Evolutionary conservation across 2,797 vertebrate species (phyloP), one percentile per base, ranked within the genome.

Genomic region (Siniperca scherzeri): DNA sequence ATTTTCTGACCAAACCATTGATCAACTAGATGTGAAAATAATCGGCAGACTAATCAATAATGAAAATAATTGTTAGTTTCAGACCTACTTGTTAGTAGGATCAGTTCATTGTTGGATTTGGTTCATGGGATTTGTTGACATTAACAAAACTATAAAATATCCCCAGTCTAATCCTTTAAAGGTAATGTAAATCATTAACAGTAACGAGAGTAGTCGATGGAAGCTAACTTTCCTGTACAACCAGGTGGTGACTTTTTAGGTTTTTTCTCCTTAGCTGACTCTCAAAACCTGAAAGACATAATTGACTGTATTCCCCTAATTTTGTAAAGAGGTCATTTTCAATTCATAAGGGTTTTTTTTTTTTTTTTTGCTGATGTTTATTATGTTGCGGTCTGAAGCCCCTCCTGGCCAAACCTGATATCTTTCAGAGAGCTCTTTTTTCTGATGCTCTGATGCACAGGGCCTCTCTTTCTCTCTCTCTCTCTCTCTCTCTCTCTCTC

Each of bases 321-420:
- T 90, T 84, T 77, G 74, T 61, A 69, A 83, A 88, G 85, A 89
- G 70, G 25, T 68, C 56, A 75, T 92, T 94, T 93, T 87, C 79
- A 87, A 77, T 89, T 92, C 77, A 83, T 88, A 56, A 33, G 44
- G 38, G 44, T 70, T 81, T 33, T 78, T 61, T 21, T 50, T 68
- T 52, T 21, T 52, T 42, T 53, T 70, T 65, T 21, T 61, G 40
- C 78, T 77, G 80, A 77, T 82, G 60, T 81, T 90, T 84, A 89
- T 91, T 92, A 84, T 93, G 88, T 91, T 91, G 89, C 59, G 64
- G 80, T 78, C 85, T 87, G 85, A 91, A 92, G 84, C 86, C 86
- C 89, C 91, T 92, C 91, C 93, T 93, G 90, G 90, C 83, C 92
- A 90, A 95, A 95, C 92, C 85, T 90, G 94, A 94, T 94, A 92